A percentile compares a stretch with the other conserved stretches of the same genome.
Conservation (phyloP, 2,888 invertebrate genomes). For the Carterocephalus palaemon region DNA sequence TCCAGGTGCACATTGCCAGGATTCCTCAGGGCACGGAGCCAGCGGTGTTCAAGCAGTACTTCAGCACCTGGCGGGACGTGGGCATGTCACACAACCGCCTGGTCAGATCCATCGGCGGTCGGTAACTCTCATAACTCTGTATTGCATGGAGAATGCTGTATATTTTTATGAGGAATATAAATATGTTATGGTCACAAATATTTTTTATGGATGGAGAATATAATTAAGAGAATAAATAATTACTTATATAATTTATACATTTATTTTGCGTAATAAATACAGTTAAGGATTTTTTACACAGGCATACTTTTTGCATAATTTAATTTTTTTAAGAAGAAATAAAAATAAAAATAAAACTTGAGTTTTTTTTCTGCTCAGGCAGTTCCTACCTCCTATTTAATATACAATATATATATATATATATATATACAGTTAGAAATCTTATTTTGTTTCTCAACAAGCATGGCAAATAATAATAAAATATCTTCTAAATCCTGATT, state of each 20-base stretch:
- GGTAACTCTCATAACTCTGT: conserved; percentile 30
- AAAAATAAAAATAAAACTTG: conserved; percentile 3
- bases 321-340: no score
- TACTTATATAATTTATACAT: background rate
- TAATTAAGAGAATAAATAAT: background rate
- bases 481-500: no score
- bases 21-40: conserved; percentile 92
- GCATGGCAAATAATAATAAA: no score
- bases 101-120: conserved; percentile 62
- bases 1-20: conserved; percentile 81
- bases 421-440: no score
- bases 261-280: no score
- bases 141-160: conserved; percentile 10
- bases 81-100: conserved; percentile 81
- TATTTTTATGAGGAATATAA: background rate
- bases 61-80: conserved; percentile 85
- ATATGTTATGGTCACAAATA: conserved; percentile 1
- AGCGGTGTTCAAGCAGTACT: conserved; percentile 93
- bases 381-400: no score
- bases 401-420: no score
- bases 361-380: background rate
- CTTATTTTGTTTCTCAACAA: no score
- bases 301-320: no score
- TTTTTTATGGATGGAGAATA: background rate
- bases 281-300: no score